Evolutionary conservation across 2,797 vertebrate genomes (phyloP).

Genomic region (Anisognathus igniventris): DNA sequence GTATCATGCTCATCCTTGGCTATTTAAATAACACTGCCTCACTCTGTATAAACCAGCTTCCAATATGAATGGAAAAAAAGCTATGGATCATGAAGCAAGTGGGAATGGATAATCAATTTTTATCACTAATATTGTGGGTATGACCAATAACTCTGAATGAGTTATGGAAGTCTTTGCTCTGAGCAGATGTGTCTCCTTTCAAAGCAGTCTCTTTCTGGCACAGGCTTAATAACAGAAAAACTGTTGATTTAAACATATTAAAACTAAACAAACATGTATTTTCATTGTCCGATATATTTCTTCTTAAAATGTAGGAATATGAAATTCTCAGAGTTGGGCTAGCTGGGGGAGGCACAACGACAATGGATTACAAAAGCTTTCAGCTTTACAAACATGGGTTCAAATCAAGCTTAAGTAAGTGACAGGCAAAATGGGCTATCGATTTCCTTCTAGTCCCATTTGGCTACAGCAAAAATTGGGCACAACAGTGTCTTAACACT

Average conservation of each 20-base stretch:
- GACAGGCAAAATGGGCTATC: constrained; percentile 50
- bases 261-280: background rate
- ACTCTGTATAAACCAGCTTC: constrained; percentile 63
- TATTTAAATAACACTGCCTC: constrained; percentile 69
- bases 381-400: constrained; percentile 34
- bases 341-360: background rate
- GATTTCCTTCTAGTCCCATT: constrained; percentile 48
- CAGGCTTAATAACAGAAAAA: constrained; percentile 5
- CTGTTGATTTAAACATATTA: background rate
- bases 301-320: background rate
- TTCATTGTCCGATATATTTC: background rate
- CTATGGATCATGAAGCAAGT: constrained; percentile 72
- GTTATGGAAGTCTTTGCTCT: constrained; percentile 61
- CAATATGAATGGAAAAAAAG: constrained; percentile 68
- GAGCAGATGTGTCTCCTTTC: constrained; percentile 30
- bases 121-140: constrained; percentile 73
- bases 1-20: constrained; percentile 40
- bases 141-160: constrained; percentile 64
- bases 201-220: background rate
- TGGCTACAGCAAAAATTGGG: constrained; percentile 26
- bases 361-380: background rate
- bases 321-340: background rate
- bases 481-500: background rate
- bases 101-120: constrained; percentile 80
- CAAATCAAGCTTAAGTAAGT: constrained; percentile 55